Evolutionary conservation across 1,140 invertebrate genomes (phyloP).

Genomic region (Eurosta solidaginis): DNA sequence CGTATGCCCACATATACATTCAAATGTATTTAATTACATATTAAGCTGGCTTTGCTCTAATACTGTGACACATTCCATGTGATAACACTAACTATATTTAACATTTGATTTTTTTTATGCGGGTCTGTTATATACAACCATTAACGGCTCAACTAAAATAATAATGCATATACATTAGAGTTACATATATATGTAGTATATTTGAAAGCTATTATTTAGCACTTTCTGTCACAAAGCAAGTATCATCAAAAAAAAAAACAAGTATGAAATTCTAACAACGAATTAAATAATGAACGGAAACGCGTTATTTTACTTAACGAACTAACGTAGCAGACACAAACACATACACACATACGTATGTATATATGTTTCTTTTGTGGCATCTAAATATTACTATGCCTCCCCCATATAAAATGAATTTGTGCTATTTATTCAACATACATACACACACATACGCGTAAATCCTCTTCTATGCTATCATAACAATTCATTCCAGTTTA

Average conservation of each 20-base stretch:
- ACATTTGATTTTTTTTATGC: not conserved
- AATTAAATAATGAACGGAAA: conserved; percentile 18
- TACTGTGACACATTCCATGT: conserved; percentile 10
- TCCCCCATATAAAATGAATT: not conserved
- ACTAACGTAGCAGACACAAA: not conserved
- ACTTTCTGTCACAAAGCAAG: not conserved
- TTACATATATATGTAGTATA: not conserved
- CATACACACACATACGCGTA: not conserved
- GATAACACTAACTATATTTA: not conserved
- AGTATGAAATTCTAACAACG: not conserved
- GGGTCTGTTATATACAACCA: not conserved
- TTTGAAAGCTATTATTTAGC: not conserved
- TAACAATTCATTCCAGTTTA: not conserved
- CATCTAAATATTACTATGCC: not conserved
- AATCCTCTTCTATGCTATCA: not conserved
- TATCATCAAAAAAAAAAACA: not conserved
- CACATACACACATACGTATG: not conserved
- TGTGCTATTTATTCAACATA: not conserved
- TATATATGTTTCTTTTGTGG: not conserved
- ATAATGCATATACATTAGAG: not conserved
- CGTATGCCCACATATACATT: not conserved
- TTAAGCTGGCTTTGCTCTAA: not conserved
- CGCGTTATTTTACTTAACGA: conserved; percentile 18
- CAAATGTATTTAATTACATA: not conserved
- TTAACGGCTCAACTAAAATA: not conserved